Conservation (phyloP, 2,888 invertebrate genomes). For the Chalcosyrphus nemorum region DNA sequence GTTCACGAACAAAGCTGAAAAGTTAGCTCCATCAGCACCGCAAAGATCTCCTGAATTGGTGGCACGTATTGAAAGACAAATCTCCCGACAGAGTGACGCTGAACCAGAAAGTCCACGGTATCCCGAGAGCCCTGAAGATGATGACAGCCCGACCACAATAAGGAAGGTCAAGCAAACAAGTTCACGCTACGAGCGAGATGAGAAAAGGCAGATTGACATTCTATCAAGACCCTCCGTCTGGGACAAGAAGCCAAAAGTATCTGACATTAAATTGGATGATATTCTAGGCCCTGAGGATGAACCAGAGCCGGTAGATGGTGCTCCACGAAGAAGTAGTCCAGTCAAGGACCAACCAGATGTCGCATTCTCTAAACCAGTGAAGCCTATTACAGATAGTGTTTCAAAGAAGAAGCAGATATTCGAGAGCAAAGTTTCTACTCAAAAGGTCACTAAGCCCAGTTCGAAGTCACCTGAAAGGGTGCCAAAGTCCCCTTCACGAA, state of each 20-base stretch:
- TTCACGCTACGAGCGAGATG: slow-evolving; percentile 54
- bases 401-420: slow-evolving; percentile 55
- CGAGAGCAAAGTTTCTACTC: slow-evolving; percentile 40
- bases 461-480: slow-evolving; percentile 26
- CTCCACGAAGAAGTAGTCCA: background rate
- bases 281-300: slow-evolving; percentile 79
- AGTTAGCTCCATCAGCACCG: slow-evolving; percentile 81
- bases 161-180: slow-evolving; percentile 54
- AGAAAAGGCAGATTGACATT: slow-evolving; percentile 82
- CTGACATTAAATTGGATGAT: slow-evolving; percentile 82
- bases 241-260: slow-evolving; percentile 76
- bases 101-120: slow-evolving; percentile 75
- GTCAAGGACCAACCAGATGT: slow-evolving; percentile 76
- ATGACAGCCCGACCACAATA: slow-evolving; percentile 19
- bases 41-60: slow-evolving; percentile 83
- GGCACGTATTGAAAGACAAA: slow-evolving; percentile 81
- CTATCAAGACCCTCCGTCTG: slow-evolving; percentile 83
- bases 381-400: slow-evolving; percentile 23
- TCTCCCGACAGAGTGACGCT: slow-evolving; percentile 78
- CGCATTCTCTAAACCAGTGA: slow-evolving; percentile 75
- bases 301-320: background rate
- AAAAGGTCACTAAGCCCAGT: slow-evolving; percentile 28
- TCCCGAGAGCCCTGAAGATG: slow-evolving; percentile 28
- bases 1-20: slow-evolving; percentile 85
- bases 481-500: slow-evolving; percentile 5